Base-by-base conservation (phyloP, 2,888 invertebrate species). In the Scaptomyza tumidula region DNA sequence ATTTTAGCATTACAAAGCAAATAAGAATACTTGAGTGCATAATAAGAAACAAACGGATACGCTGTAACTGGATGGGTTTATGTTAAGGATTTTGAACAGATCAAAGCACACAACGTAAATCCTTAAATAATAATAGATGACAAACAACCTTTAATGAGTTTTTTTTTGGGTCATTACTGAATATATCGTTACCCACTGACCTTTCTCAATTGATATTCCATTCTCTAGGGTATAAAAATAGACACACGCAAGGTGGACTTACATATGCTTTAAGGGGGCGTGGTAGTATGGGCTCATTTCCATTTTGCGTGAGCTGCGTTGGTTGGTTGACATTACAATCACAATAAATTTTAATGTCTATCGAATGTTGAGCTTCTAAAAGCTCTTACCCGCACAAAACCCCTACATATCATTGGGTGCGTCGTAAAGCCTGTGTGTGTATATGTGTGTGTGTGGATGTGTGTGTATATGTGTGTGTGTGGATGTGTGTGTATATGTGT, bases 341-440 rank as follows among this genome's bases (percentile, higher is more conserved):
- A 73, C 80, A 86, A 84, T 84, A 84, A 80, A 84, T 88, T 84
- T 86, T 75, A 83, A 86, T 84, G 86, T 75, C 83, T 84, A 80
- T 82, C 70, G 80, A 77, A 63, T 75, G 82, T 78, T 39, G 72
- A 80, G 77, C 58, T 55, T 43, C 62, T 62, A 61, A 80, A 75
- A 62, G 60, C 52, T 61, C 56, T 43, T 55, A 57, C 33, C 31
- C 41, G 43, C 65, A 59, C 63, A 61, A 39, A 56, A 58, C 37
- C 37, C 64, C 62, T 6, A 48, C 27, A 39, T 27, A 66, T 37
- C 45, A 52, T 24, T 48, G 35, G 14, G 13, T 41, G 41, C 4
- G 37, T 16, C 5, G 37, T 16, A 48, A 39, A 10, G 10, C 10
- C 3, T 10, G 19, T 49, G 27, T 45, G 66, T 48, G 59, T 57